Base-by-base conservation (phyloP, 2,113 vertebrate species). In the Pampusana beccarii region DNA sequence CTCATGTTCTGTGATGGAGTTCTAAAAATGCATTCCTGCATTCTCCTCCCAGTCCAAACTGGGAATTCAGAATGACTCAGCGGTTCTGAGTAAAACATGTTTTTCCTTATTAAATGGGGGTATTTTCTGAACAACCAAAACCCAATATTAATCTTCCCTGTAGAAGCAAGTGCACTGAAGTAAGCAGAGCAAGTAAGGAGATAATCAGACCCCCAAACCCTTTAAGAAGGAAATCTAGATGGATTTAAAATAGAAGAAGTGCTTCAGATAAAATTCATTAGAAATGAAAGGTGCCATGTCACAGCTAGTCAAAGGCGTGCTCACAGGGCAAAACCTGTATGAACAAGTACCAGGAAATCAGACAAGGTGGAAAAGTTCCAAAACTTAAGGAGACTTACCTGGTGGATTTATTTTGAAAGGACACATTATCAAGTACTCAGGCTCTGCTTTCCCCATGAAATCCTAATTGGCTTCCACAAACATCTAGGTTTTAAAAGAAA, bases 261-360 rank as follows among this genome's bases (percentile, higher is more conserved):
- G 10, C 83, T 96, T 94, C 64, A 93, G 77, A 66, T 81, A 62
- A 83, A 64, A 33, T 66, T 81, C 4, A 13, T 71, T 79, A 94
- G 83, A 92, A 94, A 78, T 29, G 48, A 83, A 92, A 91, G 82
- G 36, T 95, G 28, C 69, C 57, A 5, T 93, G 86, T 96, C 93
- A 91, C 42, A 79, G 44, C 86, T 95, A 86, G 81, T 90, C 88
- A 92, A 69, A 95, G 69, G 75, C 13, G 6, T 84, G 34, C 80
- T 96, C 34, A 80, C 42, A 75, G 66, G 23, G 82, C 60, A 90
- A 80, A 85, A 95, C 95, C 40, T 96, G 95, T 86, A 65, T 18
- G n/a, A 95, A 88, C 95, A 96, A 95, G 90, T 84, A 95, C 83
- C 72, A 86, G 95, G 92, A 95, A 95, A 79, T 88, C 57, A 78